phyloP scores from a whole-genome alignment of 2,113 vertebrate genomes.

The Microcebus ravelobensis region DNA sequence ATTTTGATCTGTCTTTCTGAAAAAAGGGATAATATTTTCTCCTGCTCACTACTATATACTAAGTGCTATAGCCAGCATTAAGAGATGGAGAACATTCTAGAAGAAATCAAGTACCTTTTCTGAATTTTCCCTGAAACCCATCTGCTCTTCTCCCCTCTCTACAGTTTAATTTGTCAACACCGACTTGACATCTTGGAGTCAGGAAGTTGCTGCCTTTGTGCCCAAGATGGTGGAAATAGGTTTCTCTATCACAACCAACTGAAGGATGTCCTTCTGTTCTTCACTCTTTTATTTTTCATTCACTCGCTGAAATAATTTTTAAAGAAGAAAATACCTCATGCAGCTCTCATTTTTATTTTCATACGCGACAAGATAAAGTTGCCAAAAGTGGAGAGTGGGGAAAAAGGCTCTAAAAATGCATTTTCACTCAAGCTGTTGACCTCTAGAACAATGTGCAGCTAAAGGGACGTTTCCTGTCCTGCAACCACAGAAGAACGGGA shows the following conservation, averaged over 20 bases:
- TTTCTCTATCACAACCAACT: neutral
- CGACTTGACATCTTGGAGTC: neutral
- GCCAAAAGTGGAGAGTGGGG: neutral
- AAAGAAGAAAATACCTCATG: neutral
- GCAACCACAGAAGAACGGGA: neutral
- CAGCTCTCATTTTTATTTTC: slow-evolving; percentile 32
- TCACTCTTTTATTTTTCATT: slow-evolving; percentile 14
- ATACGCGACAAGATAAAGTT: neutral
- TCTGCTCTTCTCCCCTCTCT: neutral
- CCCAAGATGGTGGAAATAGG: neutral
- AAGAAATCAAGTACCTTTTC: neutral
- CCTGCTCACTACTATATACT: neutral
- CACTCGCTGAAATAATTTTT: slow-evolving; percentile 35
- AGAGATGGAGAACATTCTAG: neutral
- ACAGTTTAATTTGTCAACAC: neutral
- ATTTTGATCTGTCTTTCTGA: neutral
- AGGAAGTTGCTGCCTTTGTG: neutral
- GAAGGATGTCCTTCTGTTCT: neutral
- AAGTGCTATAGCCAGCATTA: neutral
- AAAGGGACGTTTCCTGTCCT: slow-evolving; percentile 28
- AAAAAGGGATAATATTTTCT: neutral
- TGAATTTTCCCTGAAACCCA: neutral
- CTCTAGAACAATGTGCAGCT: neutral
- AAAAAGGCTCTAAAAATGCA: neutral
- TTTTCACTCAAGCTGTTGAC: neutral